Percentiles rank a stretch among this genome's conserved stretches.
Conservation (phyloP, 2,888 invertebrate genomes). For the Drosophila quasianomalipes region DNA sequence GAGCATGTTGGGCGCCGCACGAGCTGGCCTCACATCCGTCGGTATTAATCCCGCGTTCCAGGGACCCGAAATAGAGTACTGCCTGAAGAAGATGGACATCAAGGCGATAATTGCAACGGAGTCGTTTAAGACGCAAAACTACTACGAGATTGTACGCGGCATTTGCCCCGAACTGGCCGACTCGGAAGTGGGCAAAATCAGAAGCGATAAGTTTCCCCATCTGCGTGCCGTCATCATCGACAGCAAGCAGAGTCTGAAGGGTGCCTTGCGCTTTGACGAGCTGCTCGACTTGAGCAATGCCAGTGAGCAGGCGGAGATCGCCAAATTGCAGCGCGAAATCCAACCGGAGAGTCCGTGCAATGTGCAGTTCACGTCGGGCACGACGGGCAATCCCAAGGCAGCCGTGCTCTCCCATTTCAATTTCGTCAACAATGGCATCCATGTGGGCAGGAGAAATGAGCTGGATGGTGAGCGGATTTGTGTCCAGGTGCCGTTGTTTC, state of each 20-base stretch:
- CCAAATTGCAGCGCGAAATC: conserved; percentile 86
- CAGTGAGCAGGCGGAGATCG: conserved; percentile 58
- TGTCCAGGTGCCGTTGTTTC: conserved; percentile 92
- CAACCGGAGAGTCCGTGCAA: conserved; percentile 90
- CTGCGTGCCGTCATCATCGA: conserved; percentile 88
- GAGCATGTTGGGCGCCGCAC: conserved; percentile 89
- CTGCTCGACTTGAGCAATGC: conserved; percentile 79
- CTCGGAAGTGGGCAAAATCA: conserved; percentile 86
- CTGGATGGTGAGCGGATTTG: conserved; percentile 86
- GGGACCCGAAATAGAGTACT: conserved; percentile 89
- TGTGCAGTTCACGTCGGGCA: conserved; percentile 94
- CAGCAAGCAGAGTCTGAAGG: conserved; percentile 85
- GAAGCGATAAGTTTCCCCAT: conserved; percentile 85
- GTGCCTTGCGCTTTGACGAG: conserved; percentile 85
- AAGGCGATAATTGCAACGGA: conserved; percentile 89
- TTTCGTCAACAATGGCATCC: conserved; percentile 91
- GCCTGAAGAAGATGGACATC: conserved; percentile 89
- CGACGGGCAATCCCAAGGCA: conserved; percentile 92
- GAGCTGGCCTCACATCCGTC: conserved; percentile 90
- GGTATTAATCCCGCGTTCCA: conserved; percentile 92
- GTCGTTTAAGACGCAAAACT: conserved; percentile 88
- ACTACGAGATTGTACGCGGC: conserved; percentile 88
- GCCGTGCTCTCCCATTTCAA: conserved; percentile 90
- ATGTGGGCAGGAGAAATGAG: conserved; percentile 87
- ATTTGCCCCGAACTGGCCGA: conserved; percentile 87